Conservation (phyloP, 2,113 vertebrate species). For the Hiodon tergisus region DNA sequence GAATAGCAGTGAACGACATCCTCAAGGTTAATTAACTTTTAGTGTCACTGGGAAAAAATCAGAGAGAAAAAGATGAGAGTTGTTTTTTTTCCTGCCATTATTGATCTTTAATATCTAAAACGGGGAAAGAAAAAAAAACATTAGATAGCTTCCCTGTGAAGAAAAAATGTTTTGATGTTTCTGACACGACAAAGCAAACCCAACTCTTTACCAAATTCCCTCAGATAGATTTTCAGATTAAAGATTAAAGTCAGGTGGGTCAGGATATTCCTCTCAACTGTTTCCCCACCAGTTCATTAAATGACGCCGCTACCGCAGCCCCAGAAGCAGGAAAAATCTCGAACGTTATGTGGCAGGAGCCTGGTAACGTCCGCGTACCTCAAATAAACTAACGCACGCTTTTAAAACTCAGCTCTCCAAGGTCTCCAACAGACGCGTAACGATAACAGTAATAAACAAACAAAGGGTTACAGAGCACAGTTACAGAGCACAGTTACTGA, state of each 20-base stretch:
- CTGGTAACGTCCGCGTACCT: background rate
- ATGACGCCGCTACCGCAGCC: background rate
- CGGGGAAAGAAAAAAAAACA: constrained; percentile 14
- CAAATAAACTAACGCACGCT: background rate
- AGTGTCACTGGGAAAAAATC: background rate
- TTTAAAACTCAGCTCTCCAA: background rate
- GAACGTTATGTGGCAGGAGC: background rate
- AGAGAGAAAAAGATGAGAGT: background rate
- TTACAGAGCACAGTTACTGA: background rate
- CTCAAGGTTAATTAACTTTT: constrained; percentile 15
- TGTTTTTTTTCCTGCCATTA: constrained; percentile 5
- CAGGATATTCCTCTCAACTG: constrained; percentile 7
- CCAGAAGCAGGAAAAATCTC: background rate
- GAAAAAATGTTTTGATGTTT: too few relatives aligned
- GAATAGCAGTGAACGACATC: background rate
- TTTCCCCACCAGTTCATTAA: background rate
- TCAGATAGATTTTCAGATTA: background rate
- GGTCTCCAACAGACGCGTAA: too few relatives aligned
- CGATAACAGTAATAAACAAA: background rate
- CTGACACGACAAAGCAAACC: constrained; percentile 15
- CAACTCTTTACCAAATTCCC: background rate
- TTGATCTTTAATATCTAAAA: constrained; percentile 1
- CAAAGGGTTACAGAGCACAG: background rate
- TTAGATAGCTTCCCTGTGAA: too few relatives aligned
- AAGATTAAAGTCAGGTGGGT: constrained; percentile 1